Percentiles rank a stretch among this genome's conserved stretches.
Evolutionary conservation across 2,888 invertebrate genomes (phyloP).

Genomic region (Caenorhabditis macrosperma): DNA sequence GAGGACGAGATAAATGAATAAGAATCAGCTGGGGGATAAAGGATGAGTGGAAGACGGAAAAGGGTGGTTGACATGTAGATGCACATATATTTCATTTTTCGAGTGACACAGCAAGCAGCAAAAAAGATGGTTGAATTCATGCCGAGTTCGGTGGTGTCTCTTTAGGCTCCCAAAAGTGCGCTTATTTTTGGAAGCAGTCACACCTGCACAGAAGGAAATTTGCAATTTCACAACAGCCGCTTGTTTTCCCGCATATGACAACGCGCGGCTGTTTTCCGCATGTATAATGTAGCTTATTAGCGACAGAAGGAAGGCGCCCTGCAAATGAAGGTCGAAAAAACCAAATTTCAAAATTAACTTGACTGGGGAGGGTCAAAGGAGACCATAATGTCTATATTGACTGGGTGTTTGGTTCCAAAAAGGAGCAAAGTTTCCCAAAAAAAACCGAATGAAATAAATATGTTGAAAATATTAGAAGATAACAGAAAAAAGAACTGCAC

Average conservation of each 20-base stretch:
- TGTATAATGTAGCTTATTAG: slow-evolving; percentile 4
- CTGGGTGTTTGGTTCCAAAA: too few relatives aligned
- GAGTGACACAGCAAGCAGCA: not conserved
- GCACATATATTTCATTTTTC: slow-evolving; percentile 38
- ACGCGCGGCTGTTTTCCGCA: not conserved
- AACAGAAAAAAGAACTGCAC: slow-evolving; percentile 10
- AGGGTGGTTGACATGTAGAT: slow-evolving; percentile 11
- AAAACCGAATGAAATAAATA: too few relatives aligned
- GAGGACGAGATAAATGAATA: slow-evolving; percentile 19
- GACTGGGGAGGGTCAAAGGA: too few relatives aligned
- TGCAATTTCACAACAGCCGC: not conserved
- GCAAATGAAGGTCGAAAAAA: slow-evolving; percentile 10
- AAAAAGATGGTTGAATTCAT: not conserved
- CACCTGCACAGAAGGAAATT: not conserved
- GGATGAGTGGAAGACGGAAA: slow-evolving; percentile 10
- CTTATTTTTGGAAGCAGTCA: not conserved
- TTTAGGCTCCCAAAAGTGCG: not conserved
- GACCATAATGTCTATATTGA: too few relatives aligned
- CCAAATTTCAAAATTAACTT: not conserved
- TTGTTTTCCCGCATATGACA: not conserved
- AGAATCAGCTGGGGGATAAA: slow-evolving; percentile 12
- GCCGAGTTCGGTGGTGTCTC: not conserved
- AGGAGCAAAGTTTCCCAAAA: too few relatives aligned
- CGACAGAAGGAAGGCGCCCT: not conserved
- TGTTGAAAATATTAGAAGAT: too few relatives aligned